Conservation (phyloP, 1,140 invertebrate genomes). For the Micrasema longulum region DNA sequence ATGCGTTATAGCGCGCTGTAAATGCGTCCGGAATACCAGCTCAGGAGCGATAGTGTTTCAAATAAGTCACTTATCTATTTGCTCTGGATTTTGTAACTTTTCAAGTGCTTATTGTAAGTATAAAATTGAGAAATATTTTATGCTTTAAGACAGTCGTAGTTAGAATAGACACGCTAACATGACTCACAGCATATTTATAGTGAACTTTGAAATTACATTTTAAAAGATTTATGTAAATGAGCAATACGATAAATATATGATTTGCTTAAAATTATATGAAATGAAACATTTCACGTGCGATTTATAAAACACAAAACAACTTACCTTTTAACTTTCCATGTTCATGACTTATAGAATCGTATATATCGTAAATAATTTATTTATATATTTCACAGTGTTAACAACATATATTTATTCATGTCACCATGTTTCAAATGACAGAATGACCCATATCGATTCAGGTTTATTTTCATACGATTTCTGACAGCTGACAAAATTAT, state of each 20-base stretch:
- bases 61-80: background rate
- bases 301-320: conserved; percentile 28
- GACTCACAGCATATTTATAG: background rate
- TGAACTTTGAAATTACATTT: background rate
- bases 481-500: conserved; percentile 34
- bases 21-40: too few relatives aligned
- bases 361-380: conserved; percentile 16
- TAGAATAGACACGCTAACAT: background rate
- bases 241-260: background rate
- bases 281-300: background rate
- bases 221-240: background rate
- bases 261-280: background rate
- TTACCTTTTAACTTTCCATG: conserved; percentile 26
- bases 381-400: background rate
- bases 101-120: background rate
- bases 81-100: background rate
- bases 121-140: too few relatives aligned
- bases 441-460: conserved; percentile 36
- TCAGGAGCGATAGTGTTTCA: too few relatives aligned
- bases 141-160: background rate
- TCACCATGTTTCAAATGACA: conserved; percentile 17
- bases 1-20: too few relatives aligned
- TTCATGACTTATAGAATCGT: conserved; percentile 6
- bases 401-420: conserved; percentile 34
- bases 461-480: conserved; percentile 31